Evolutionary conservation across 2,888 invertebrate genomes (phyloP).

Genomic region (Nudaria mundana): DNA sequence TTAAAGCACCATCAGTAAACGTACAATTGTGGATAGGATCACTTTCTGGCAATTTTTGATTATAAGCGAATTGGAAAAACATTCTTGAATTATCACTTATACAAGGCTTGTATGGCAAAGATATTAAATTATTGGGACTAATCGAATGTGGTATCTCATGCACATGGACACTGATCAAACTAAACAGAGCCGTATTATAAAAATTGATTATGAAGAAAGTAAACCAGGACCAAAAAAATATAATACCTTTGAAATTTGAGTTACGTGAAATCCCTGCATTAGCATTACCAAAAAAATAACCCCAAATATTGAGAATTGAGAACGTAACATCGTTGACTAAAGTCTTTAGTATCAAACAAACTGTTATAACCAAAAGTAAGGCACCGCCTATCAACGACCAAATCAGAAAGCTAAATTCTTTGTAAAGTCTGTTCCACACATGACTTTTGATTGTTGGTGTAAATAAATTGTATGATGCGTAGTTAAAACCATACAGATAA

Average conservation of each 20-base stretch:
- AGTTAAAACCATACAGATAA: conserved; percentile 50
- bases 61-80: conserved; percentile 43
- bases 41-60: conserved; percentile 41
- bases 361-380: conserved; percentile 27
- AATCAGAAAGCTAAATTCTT: conserved; percentile 40
- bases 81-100: conserved; percentile 38
- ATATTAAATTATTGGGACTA: conserved; percentile 30
- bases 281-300: conserved; percentile 46
- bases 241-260: conserved; percentile 38
- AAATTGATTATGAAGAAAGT: conserved; percentile 55
- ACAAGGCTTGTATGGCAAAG: conserved; percentile 45
- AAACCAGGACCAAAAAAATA: conserved; percentile 56
- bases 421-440: conserved; percentile 50
- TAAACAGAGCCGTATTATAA: conserved; percentile 53
- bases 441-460: conserved; percentile 37
- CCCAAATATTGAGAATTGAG: conserved; percentile 44
- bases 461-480: conserved; percentile 38
- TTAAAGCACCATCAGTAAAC: conserved; percentile 32
- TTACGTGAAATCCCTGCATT: conserved; percentile 36
- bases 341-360: conserved; percentile 27
- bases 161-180: conserved; percentile 45
- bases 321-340: conserved; percentile 24
- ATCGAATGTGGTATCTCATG: conserved; percentile 30
- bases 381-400: conserved; percentile 49
- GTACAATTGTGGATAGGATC: conserved; percentile 35